These are phyloP conservation scores for Calameuta idolon DNA, from an alignment of 2,888 invertebrate species.

Conservation along the genomic window DNA sequence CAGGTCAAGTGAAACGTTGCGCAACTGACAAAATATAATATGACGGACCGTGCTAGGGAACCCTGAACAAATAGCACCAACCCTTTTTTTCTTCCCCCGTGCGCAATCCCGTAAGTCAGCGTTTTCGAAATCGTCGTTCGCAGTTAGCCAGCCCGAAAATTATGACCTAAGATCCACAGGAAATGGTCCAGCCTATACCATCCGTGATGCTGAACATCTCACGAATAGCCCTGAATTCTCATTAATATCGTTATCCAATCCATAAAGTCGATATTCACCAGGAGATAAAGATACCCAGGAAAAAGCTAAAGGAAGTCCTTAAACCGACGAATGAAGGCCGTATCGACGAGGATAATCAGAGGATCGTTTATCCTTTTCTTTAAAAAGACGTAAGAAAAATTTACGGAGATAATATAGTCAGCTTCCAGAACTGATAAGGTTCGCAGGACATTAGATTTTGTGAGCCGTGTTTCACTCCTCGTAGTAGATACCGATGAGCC, in stretches of 20 bases:
- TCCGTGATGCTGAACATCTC: background rate
- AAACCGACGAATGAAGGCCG: background rate
- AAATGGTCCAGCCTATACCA: background rate
- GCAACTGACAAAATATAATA: background rate
- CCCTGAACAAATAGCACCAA: background rate
- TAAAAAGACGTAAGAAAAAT: background rate
- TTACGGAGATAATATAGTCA: background rate
- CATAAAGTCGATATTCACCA: background rate
- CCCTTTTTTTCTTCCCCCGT: background rate
- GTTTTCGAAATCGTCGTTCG: background rate
- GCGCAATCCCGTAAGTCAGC: background rate
- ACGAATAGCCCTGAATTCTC: background rate
- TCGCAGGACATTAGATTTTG: background rate
- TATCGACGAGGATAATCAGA: background rate
- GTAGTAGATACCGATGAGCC: background rate
- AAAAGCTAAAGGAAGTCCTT: background rate
- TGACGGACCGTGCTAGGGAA: background rate
- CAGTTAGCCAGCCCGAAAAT: background rate
- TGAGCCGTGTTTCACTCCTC: background rate
- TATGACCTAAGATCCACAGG: background rate
- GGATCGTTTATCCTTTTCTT: background rate
- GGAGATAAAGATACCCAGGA: background rate
- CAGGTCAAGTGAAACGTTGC: background rate
- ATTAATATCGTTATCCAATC: background rate
- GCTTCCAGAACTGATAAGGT: background rate